Conservation (phyloP, 2,888 invertebrate species). For the Malachius bipustulatus region DNA sequence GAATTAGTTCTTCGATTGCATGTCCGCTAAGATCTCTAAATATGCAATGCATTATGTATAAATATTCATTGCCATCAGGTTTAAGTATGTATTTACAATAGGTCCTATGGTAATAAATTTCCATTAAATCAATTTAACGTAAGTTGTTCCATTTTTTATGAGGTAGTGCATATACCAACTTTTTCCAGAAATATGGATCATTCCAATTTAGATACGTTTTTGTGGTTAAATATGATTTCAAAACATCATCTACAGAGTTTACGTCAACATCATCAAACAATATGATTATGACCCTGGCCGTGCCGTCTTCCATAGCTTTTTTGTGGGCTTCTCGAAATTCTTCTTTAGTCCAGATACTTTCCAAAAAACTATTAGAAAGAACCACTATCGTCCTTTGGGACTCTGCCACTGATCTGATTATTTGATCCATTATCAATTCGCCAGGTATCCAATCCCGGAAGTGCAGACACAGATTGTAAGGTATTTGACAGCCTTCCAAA, state of each 20-base stretch:
- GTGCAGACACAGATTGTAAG: slow-evolving; percentile 57
- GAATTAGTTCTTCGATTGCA: no score
- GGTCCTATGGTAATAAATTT: no score
- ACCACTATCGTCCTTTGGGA: slow-evolving; percentile 56
- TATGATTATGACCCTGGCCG: slow-evolving; percentile 56
- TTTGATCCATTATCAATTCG: slow-evolving; percentile 57
- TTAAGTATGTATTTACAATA: no score
- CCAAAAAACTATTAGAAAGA: slow-evolving; percentile 54
- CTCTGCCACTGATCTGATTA: slow-evolving; percentile 54
- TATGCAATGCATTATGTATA: no score
- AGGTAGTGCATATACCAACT: slow-evolving; percentile 48
- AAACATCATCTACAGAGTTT: slow-evolving; percentile 47
- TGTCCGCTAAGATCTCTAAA: no score
- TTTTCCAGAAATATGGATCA: slow-evolving; percentile 71
- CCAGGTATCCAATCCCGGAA: slow-evolving; percentile 60
- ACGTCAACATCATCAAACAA: slow-evolving; percentile 55
- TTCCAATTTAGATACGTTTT: slow-evolving; percentile 73
- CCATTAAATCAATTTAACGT: no score
- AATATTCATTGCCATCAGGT: no score
- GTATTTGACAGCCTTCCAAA: slow-evolving; percentile 47
- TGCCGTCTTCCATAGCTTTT: slow-evolving; percentile 49
- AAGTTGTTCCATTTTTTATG: background rate
- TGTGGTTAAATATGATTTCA: slow-evolving; percentile 55
- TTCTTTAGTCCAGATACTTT: slow-evolving; percentile 59
- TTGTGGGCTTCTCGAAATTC: slow-evolving; percentile 60